These are phyloP conservation scores for Neuroscelio doddi DNA, from an alignment of 2,888 invertebrate genomes.

Conservation along the genomic window DNA sequence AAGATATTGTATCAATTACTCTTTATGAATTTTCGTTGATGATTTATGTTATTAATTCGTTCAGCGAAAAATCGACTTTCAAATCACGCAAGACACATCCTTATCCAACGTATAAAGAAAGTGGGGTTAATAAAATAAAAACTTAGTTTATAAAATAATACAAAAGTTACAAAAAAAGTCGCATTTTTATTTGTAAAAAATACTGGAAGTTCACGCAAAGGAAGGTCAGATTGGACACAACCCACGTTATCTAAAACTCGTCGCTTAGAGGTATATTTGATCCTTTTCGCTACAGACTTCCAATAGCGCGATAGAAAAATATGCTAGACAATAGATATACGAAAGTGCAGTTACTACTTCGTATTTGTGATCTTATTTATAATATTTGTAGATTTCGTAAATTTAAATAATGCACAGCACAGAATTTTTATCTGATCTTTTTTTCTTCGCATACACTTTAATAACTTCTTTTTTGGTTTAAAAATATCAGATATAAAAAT, in stretches of 20 bases:
- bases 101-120: not conserved
- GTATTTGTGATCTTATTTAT: slow-evolving; percentile 13
- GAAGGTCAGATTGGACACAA: slow-evolving; percentile 21
- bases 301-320: slow-evolving; percentile 36
- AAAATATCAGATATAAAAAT: too few relatives aligned
- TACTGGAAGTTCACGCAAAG: slow-evolving; percentile 36
- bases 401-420: slow-evolving; percentile 4
- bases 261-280: slow-evolving; percentile 22
- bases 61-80: not conserved
- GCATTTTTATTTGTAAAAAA: slow-evolving; percentile 11
- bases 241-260: slow-evolving; percentile 14
- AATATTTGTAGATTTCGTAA: slow-evolving; percentile 12
- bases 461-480: too few relatives aligned
- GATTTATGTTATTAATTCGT: not conserved
- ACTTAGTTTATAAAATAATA: not conserved
- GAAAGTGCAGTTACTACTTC: slow-evolving; percentile 33
- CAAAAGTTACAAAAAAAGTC: slow-evolving; percentile 2
- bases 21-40: slow-evolving; percentile 15
- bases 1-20: not conserved
- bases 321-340: slow-evolving; percentile 30
- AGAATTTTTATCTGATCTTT: not conserved
- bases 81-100: slow-evolving; percentile 6
- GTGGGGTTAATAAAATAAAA: not conserved
- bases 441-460: too few relatives aligned
- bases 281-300: slow-evolving; percentile 15